Evolutionary conservation across 2,797 vertebrate genomes (phyloP).

Genomic region (Nothura maculosa): DNA sequence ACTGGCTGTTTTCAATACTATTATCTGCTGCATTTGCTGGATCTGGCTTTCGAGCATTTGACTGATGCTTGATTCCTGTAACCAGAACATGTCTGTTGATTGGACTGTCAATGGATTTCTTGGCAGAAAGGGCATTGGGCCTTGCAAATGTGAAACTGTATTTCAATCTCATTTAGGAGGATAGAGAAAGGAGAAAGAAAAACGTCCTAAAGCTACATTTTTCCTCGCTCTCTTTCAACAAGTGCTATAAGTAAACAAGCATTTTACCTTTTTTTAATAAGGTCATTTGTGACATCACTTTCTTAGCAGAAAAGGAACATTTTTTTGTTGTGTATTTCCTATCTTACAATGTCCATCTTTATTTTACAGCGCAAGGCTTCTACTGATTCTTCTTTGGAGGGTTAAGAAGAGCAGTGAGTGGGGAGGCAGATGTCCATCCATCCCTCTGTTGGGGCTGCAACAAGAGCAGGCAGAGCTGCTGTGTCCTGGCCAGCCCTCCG

Average conservation of each 20-base stretch:
- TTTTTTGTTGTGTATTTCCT: constrained; percentile 60
- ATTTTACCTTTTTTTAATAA: constrained; percentile 78
- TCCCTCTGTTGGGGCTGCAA: constrained; percentile 19
- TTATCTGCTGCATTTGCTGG: constrained; percentile 74
- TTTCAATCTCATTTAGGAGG: constrained; percentile 79
- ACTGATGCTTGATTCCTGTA: constrained; percentile 78
- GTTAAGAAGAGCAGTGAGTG: neutral
- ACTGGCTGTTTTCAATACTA: constrained; percentile 71
- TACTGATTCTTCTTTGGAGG: neutral
- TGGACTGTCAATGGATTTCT: constrained; percentile 79
- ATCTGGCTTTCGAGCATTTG: constrained; percentile 59
- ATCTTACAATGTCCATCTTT: neutral
- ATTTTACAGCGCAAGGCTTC: constrained; percentile 31
- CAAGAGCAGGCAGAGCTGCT: neutral
- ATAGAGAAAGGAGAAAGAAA: constrained; percentile 53
- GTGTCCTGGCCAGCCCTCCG: neutral
- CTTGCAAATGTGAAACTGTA: constrained; percentile 79
- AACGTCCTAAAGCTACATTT: constrained; percentile 71
- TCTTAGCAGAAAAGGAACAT: constrained; percentile 63
- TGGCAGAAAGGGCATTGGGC: constrained; percentile 77
- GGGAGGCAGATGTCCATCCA: neutral
- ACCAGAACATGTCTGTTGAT: constrained; percentile 76
- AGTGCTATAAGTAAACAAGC: constrained; percentile 76
- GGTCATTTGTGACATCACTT: constrained; percentile 78
- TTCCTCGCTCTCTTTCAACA: constrained; percentile 62